A percentile compares a stretch with the other conserved stretches of the same genome.
Evolutionary conservation across 2,113 vertebrate species (phyloP).

Genomic region (Pluvialis apricaria): DNA sequence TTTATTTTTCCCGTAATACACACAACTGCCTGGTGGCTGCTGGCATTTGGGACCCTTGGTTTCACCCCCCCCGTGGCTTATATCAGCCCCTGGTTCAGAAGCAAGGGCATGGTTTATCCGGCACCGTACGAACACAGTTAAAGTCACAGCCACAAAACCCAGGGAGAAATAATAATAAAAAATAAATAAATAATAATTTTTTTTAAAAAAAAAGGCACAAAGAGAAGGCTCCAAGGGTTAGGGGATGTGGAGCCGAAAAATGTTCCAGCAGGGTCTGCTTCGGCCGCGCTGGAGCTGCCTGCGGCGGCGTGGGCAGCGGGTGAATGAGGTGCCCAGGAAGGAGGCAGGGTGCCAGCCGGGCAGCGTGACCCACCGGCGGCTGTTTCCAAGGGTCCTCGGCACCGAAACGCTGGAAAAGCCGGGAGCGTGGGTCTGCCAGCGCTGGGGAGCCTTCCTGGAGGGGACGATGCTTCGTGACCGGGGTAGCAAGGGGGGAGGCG

Average conservation of each 20-base stretch:
- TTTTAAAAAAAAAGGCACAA: not conserved
- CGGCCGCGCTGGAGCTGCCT: not conserved
- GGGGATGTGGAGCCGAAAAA: constrained; percentile 28
- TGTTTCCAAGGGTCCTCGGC: not conserved
- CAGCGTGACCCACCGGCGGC: not conserved
- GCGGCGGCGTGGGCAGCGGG: not conserved
- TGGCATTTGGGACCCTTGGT: not conserved
- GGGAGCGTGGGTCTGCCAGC: not conserved
- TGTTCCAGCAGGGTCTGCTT: not conserved
- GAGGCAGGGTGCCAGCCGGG: constrained; percentile 13
- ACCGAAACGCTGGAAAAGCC: not conserved
- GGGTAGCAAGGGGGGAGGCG: not conserved
- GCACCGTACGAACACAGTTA: not conserved
- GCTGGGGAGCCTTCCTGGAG: not conserved
- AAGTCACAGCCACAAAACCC: not conserved
- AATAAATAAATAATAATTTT: no score
- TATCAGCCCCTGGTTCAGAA: not conserved
- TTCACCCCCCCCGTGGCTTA: not conserved
- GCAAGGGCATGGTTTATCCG: not conserved
- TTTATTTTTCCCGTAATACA: not conserved
- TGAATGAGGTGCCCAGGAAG: constrained; percentile 51
- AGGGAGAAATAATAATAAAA: not conserved
- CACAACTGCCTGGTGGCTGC: not conserved
- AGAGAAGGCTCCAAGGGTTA: constrained; percentile 39
- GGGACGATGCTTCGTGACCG: not conserved